A percentile compares a stretch with the other conserved stretches of the same genome.
phyloP scores from a whole-genome alignment of 2,113 vertebrate species.

The Salvelinus namaycush region DNA sequence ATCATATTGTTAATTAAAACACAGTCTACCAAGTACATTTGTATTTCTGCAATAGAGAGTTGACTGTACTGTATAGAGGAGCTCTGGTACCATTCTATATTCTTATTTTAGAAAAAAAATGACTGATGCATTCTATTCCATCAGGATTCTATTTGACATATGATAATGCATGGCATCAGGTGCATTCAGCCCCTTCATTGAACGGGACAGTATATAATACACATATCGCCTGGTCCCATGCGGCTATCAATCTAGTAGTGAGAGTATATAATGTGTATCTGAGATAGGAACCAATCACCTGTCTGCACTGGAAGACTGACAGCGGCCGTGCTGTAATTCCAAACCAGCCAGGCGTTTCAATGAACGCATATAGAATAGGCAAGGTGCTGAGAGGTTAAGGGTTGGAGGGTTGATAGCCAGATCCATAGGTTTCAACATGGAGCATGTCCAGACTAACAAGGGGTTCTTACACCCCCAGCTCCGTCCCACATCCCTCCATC shows the following conservation, averaged over 20 bases:
- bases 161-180: background rate
- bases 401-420: background rate
- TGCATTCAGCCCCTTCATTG: background rate
- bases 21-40: background rate
- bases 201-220: slow-evolving; percentile 9
- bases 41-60: background rate
- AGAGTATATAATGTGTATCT: background rate
- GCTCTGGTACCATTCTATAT: background rate
- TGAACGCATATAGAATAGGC: background rate
- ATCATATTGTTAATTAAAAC: background rate
- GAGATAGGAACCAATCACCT: slow-evolving; percentile 3
- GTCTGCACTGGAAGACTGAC: background rate
- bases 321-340: background rate
- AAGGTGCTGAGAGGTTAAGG: background rate
- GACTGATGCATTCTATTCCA: slow-evolving; percentile 6
- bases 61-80: background rate
- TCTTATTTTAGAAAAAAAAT: background rate
- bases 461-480: background rate
- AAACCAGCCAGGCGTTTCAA: background rate
- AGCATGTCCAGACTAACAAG: slow-evolving; percentile 7
- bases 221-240: background rate
- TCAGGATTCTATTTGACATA: slow-evolving; percentile 1
- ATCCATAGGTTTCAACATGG: background rate
- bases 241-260: slow-evolving; percentile 1
- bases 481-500: background rate